Evolutionary conservation across 1,140 invertebrate genomes (phyloP).

Genomic region (Papilio machaon): DNA sequence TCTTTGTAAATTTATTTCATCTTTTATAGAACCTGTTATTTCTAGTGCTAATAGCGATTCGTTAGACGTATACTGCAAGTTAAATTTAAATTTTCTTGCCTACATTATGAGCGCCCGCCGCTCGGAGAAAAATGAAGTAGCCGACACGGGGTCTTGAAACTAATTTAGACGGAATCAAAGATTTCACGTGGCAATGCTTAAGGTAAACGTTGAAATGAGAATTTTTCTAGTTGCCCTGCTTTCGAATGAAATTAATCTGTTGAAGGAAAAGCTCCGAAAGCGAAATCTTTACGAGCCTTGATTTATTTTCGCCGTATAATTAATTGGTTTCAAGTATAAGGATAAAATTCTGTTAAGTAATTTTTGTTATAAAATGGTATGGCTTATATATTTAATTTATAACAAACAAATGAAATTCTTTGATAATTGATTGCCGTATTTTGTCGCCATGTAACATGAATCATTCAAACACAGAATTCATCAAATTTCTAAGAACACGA

Average conservation of each 20-base stretch:
- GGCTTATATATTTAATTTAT: background rate
- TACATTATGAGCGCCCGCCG: background rate
- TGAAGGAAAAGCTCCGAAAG: background rate
- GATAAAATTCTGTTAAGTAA: background rate
- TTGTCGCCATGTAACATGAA: background rate
- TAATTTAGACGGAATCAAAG: conserved; percentile 40
- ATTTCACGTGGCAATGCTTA: conserved; percentile 41
- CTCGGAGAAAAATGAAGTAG: conserved; percentile 23
- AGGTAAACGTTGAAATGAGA: conserved; percentile 41
- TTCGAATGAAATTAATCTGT: conserved; percentile 32
- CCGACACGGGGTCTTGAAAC: conserved; percentile 32
- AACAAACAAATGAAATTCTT: background rate
- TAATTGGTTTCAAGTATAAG: conserved; percentile 31
- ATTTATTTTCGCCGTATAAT: conserved; percentile 33
- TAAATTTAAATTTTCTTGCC: background rate
- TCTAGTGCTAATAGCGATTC: background rate
- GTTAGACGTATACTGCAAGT: background rate
- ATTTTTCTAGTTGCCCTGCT: conserved; percentile 31
- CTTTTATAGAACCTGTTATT: background rate
- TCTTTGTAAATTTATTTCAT: background rate
- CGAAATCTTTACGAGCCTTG: conserved; percentile 22
- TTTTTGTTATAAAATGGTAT: background rate
- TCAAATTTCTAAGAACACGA: background rate
- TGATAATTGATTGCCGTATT: background rate
- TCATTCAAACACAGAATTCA: background rate